Conservation (phyloP, 1,140 invertebrate genomes). For the Ooceraea biroi region DNA sequence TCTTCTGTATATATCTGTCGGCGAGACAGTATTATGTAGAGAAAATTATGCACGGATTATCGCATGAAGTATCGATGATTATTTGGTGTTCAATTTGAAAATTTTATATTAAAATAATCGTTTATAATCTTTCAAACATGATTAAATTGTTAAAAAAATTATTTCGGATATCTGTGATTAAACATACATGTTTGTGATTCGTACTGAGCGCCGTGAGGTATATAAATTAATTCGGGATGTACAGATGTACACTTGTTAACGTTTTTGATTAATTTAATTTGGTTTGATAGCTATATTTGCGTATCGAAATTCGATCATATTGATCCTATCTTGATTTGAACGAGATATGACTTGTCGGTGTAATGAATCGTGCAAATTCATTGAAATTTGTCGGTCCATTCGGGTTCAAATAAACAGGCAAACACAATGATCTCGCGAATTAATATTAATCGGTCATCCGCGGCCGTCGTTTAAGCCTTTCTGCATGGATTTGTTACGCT, state of each 20-base stretch:
- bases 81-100: neutral
- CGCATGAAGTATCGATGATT: neutral
- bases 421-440: slow-evolving; percentile 48
- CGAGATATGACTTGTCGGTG: slow-evolving; percentile 52
- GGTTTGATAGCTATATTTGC: slow-evolving; percentile 27
- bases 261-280: slow-evolving; percentile 57
- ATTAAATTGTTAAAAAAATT: neutral
- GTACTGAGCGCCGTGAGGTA: neutral
- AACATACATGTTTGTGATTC: slow-evolving; percentile 31
- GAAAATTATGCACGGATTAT: neutral
- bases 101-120: neutral
- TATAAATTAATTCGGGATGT: slow-evolving; percentile 31
- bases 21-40: neutral
- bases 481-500: slow-evolving; percentile 52
- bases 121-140: neutral
- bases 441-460: slow-evolving; percentile 55
- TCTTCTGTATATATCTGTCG: neutral
- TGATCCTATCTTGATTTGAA: slow-evolving; percentile 52
- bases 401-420: slow-evolving; percentile 49
- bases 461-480: slow-evolving; percentile 43
- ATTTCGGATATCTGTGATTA: neutral
- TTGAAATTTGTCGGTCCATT: slow-evolving; percentile 38
- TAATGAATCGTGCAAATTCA: slow-evolving; percentile 52
- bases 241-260: slow-evolving; percentile 3
- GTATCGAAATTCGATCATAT: slow-evolving; percentile 28